Evolutionary conservation across 2,888 invertebrate species (phyloP), one percentile per base, ranked within the genome.

Genomic region (Synanthedon vespiformis): DNA sequence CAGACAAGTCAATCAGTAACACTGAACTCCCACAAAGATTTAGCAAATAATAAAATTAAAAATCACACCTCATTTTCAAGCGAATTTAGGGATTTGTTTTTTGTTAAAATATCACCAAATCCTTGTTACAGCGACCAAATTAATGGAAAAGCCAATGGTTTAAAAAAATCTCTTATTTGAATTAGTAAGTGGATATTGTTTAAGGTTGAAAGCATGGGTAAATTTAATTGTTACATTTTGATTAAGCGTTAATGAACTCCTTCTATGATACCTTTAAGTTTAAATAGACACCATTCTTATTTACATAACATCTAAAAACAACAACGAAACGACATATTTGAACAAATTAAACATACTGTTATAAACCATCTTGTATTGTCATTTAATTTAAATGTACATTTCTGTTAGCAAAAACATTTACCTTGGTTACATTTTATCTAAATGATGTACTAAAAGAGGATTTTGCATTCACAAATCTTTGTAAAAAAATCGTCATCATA

Each of bases 51-150:
- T 16, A 18, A 3, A 48, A 48, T 48, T 27, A 8, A 34, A 48
- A 48, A 16, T 18, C 48, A 48, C 48, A 48, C 48, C 48, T 48
- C 12, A 48, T 14, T 12, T 44, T 44, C 14, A 48, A 63, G 61
- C 62, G 57, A 60, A 60, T 58, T 63, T 57, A 58, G 65, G 64
- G 58, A 65, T 63, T 56, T 54, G 58, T 57, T 54, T 64, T 65
- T 67, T 67, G 16, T 18, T 70, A 62, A 61, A 64, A 64, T 67
- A 70, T 72, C 72, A 78, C 77, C 78, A 74, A 74, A 71, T 74
- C 73, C 70, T 65, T 62, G 67, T 73, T 74, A 69, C 59, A 71
- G 72, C 70, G 62, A 68, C 70, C 71, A 63, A 64, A 68, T 67
- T 70, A 71, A 69, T 68, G 59, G 56, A 60, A 63, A 74, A 73